Conservation (phyloP, 1,140 invertebrate species). For the Hyles euphorbiae region DNA sequence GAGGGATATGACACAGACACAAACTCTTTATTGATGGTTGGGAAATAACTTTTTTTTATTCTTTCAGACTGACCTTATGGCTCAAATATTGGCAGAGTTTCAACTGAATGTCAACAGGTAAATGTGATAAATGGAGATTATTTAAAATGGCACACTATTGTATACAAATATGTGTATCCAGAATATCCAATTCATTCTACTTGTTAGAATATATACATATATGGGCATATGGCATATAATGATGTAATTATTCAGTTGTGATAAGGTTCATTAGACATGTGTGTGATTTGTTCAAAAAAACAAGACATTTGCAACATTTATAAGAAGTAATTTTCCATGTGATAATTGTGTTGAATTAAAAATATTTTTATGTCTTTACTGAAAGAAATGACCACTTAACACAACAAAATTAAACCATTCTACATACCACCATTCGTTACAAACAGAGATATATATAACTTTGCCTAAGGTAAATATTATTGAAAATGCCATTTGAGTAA, state of each 20-base stretch:
- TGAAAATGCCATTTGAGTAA: no score
- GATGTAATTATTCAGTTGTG: background rate
- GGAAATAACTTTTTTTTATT: no score
- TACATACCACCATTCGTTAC: background rate
- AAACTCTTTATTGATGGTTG: no score
- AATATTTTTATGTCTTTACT: background rate
- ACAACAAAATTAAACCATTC: background rate
- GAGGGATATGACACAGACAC: no score
- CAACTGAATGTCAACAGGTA: constrained; percentile 29
- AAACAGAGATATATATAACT: background rate
- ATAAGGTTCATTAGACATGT: background rate
- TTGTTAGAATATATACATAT: background rate
- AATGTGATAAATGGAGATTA: background rate
- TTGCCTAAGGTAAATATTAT: background rate
- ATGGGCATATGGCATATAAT: background rate
- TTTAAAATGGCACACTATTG: background rate
- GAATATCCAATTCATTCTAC: background rate
- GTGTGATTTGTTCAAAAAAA: background rate
- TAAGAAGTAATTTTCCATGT: no score
- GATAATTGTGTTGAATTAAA: background rate
- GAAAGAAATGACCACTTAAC: background rate
- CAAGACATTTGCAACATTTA: no score
- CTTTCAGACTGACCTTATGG: constrained; percentile 15
- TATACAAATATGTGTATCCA: background rate
- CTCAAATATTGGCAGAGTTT: constrained; percentile 25